phyloP scores from a whole-genome alignment of 2,888 invertebrate genomes.

The Pyrocoelia pectoralis region DNA sequence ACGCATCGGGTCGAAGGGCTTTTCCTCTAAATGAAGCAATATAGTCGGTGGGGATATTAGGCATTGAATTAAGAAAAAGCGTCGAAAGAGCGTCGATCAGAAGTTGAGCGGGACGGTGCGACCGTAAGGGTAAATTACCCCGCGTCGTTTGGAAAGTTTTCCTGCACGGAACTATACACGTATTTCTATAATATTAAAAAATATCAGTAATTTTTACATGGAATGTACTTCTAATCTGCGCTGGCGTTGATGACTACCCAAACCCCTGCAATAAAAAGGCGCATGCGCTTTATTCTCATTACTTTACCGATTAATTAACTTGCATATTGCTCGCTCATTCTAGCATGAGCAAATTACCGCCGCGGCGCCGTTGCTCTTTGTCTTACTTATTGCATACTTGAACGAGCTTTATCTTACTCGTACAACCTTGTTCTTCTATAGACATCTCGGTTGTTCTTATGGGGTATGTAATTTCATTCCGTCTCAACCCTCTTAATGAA shows the following conservation, averaged over 20 bases:
- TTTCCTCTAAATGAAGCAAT: constrained; percentile 7
- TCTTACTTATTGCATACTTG: constrained; percentile 40
- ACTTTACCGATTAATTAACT: constrained; percentile 63
- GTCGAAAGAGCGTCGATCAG: constrained; percentile 46
- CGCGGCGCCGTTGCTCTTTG: constrained; percentile 40
- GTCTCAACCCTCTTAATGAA: constrained; percentile 60
- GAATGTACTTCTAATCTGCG: constrained; percentile 65
- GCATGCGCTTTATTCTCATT: constrained; percentile 61
- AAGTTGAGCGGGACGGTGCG: constrained; percentile 34
- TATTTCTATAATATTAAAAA: constrained; percentile 45
- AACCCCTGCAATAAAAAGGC: constrained; percentile 49
- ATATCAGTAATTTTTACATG: constrained; percentile 60
- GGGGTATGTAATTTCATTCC: constrained; percentile 63
- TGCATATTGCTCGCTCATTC: constrained; percentile 62
- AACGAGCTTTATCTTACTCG: constrained; percentile 45
- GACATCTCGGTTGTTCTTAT: constrained; percentile 54
- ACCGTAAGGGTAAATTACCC: constrained; percentile 32
- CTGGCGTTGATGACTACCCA: constrained; percentile 72
- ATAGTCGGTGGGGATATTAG: no score
- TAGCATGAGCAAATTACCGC: constrained; percentile 57
- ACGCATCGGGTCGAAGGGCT: background rate
- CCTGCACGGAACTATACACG: constrained; percentile 20
- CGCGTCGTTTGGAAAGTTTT: constrained; percentile 29
- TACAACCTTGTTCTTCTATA: constrained; percentile 42
- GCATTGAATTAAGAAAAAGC: background rate